Conservation (phyloP, 2,113 vertebrate species). For the Picathartes gymnocephalus region DNA sequence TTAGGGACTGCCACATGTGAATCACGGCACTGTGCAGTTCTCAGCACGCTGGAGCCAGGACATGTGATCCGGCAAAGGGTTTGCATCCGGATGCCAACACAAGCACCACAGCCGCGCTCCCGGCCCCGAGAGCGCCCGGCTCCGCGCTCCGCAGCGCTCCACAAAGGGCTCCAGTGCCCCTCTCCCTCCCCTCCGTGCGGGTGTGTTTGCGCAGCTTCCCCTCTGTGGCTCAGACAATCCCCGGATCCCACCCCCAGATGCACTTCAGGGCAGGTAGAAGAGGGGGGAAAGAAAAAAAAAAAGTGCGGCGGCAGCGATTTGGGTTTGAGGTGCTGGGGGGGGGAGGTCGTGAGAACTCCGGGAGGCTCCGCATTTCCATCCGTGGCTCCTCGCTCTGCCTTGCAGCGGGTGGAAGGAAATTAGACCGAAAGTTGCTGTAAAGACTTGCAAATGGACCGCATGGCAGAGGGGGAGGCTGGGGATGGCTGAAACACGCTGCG, state of each 20-base stretch:
- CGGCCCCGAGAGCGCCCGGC: conserved; percentile 41
- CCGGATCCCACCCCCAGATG: neutral
- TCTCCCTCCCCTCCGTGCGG: neutral
- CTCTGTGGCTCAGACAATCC: neutral
- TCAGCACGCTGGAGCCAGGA: conserved; percentile 75
- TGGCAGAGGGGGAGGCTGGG: conserved; percentile 24
- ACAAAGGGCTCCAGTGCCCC: conserved; percentile 33
- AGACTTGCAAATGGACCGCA: conserved; percentile 29
- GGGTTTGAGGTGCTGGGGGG: neutral
- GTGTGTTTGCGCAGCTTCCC: neutral
- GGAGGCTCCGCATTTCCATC: neutral
- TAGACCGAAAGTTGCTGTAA: conserved; percentile 8
- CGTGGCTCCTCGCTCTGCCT: neutral
- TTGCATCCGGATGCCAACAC: conserved; percentile 75
- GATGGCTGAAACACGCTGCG: conserved; percentile 31
- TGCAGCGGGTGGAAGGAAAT: conserved; percentile 1
- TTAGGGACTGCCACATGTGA: conserved; percentile 65
- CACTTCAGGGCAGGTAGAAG: neutral
- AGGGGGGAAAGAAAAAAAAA: neutral
- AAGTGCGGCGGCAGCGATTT: neutral
- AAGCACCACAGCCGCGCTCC: conserved; percentile 75
- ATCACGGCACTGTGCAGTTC: conserved; percentile 76
- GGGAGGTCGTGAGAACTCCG: neutral
- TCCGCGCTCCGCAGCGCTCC: conserved; percentile 30
- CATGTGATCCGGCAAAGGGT: conserved; percentile 74